Evolutionary conservation across 2,888 invertebrate species (phyloP).

Genomic region (Amaurobius ferox): DNA sequence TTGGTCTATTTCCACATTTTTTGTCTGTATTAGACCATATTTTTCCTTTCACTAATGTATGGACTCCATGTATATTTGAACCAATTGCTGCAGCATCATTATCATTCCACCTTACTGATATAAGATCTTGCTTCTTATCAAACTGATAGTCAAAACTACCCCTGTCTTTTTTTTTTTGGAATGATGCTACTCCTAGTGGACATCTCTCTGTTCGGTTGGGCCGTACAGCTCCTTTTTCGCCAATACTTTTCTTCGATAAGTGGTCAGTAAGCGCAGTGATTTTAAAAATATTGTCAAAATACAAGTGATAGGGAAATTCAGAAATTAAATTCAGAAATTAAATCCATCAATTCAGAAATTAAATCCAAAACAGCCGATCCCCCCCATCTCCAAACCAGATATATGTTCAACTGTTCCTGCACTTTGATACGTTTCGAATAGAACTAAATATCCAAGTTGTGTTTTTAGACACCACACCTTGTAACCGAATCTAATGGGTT

Average conservation of each 20-base stretch:
- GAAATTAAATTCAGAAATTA: no score
- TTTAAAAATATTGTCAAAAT: neutral
- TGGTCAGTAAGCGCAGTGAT: neutral
- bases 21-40: neutral
- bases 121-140: neutral
- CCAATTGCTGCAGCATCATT: neutral
- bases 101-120: no score
- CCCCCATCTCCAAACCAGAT: neutral
- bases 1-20: no score
- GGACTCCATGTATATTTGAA: no score
- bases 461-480: no score
- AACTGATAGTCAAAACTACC: neutral
- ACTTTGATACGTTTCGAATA: no score
- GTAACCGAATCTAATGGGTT: no score
- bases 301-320: neutral
- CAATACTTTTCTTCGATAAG: neutral
- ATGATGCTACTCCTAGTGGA: neutral
- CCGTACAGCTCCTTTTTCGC: neutral
- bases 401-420: neutral
- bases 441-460: no score
- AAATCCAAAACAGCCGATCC: slow-evolving; percentile 13
- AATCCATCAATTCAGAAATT: neutral
- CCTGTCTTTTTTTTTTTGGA: neutral
- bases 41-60: neutral
- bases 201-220: neutral